These are phyloP conservation scores for Meda fulgida DNA, from an alignment of 2,797 vertebrate species.

Conservation along the genomic window DNA sequence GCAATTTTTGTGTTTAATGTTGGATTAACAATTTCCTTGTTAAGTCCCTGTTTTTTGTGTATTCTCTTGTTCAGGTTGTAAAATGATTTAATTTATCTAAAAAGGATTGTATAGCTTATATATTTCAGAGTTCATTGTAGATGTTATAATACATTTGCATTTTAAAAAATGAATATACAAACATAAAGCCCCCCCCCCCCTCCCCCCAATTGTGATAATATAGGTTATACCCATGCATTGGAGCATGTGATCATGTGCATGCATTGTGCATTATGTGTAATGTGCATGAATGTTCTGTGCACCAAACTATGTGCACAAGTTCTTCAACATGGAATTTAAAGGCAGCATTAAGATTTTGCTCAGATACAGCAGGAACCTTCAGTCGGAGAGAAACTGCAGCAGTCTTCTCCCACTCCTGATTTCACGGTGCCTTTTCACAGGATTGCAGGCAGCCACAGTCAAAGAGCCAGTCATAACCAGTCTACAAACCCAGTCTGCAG, in stretches of 20 bases:
- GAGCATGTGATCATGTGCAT: not conserved
- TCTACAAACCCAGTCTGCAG: slow-evolving; percentile 12
- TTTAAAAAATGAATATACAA: not conserved
- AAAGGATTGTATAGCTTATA: not conserved
- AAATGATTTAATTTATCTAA: not conserved
- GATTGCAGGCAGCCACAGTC: slow-evolving; percentile 39
- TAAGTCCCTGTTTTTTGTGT: no score
- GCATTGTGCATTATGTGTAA: not conserved
- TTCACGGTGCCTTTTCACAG: slow-evolving; percentile 35
- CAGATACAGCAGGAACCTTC: slow-evolving; percentile 9
- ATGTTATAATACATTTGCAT: not conserved
- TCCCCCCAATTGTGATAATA: not conserved
- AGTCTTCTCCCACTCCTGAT: slow-evolving; percentile 1
- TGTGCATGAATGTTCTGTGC: not conserved
- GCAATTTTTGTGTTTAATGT: no score
- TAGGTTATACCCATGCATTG: not conserved
- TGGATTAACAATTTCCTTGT: no score
- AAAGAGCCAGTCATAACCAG: slow-evolving; percentile 24
- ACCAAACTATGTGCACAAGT: not conserved
- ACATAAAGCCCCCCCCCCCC: not conserved
- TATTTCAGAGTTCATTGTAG: not conserved
- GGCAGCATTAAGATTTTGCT: not conserved
- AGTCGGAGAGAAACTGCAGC: not conserved
- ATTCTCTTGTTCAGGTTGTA: not conserved
- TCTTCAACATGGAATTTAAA: not conserved